Evolutionary conservation across 2,888 invertebrate species (phyloP).

Genomic region (Platypus cylindrus): DNA sequence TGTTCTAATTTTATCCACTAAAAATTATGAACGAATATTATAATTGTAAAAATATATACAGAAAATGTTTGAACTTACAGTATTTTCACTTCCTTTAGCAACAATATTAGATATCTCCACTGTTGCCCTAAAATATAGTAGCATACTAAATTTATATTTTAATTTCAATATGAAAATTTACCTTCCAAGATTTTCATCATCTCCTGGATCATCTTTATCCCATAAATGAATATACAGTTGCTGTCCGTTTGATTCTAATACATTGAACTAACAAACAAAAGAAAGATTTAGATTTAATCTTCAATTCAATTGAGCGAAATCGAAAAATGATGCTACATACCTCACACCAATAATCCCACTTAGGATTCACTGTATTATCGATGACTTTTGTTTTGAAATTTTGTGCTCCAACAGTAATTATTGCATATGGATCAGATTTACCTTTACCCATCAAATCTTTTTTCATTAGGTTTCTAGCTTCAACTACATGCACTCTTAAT

Average conservation of each 20-base stretch:
- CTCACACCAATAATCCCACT: conserved; percentile 98
- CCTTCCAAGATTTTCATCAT: conserved; percentile 83
- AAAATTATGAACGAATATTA: conserved; percentile 13
- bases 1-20: conserved; percentile 93
- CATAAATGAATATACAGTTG: conserved; percentile 61
- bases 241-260: conserved; percentile 58
- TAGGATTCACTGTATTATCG: conserved; percentile 86
- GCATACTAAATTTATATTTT: background rate
- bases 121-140: conserved; percentile 46
- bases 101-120: conserved; percentile 59
- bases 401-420: conserved; percentile 84
- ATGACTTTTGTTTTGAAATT: conserved; percentile 89
- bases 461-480: conserved; percentile 91
- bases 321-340: conserved; percentile 37
- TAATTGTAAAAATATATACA: too few species aligned
- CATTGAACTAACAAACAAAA: conserved; percentile 28
- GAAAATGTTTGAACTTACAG: conserved; percentile 51
- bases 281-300: conserved; percentile 12
- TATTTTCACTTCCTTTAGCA: conserved; percentile 57
- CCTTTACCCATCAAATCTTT: conserved; percentile 87
- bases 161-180: conserved; percentile 31
- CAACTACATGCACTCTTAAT: conserved; percentile 83
- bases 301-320: conserved; percentile 4
- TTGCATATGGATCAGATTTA: conserved; percentile 95
- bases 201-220: conserved; percentile 78